These are phyloP conservation scores for Aleiodes sp. DNA, from an alignment of 1,140 invertebrate species.

Conservation along the genomic window DNA sequence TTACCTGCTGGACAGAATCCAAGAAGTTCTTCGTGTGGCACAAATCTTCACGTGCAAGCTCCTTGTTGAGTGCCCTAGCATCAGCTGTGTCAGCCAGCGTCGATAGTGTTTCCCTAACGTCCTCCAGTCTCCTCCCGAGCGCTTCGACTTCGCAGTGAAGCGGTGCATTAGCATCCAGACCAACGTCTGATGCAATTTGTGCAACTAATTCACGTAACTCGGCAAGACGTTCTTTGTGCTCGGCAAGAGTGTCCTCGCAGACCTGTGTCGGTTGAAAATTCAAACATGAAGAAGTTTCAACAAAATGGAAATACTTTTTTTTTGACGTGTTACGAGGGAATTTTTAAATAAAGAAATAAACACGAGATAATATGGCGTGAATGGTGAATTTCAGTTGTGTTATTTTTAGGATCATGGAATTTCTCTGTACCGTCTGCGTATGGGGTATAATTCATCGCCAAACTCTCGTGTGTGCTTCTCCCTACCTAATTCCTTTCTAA, in stretches of 20 bases:
- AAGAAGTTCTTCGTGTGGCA: slow-evolving; percentile 71
- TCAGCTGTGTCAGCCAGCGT: slow-evolving; percentile 80
- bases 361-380: neutral
- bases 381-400: slow-evolving; percentile 3
- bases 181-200: slow-evolving; percentile 80
- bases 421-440: slow-evolving; percentile 34
- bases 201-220: slow-evolving; percentile 79
- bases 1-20: slow-evolving; percentile 73
- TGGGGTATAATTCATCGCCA: slow-evolving; percentile 35
- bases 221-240: slow-evolving; percentile 73
- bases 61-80: slow-evolving; percentile 68
- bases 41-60: slow-evolving; percentile 68
- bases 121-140: slow-evolving; percentile 77
- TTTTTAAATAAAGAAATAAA: neutral
- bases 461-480: slow-evolving; percentile 23
- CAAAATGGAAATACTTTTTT: too few relatives aligned
- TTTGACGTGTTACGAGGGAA: too few relatives aligned
- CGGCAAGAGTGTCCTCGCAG: slow-evolving; percentile 78
- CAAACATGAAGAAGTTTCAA: slow-evolving; percentile 16
- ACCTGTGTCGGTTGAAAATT: too few relatives aligned
- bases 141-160: slow-evolving; percentile 81
- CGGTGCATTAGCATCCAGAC: slow-evolving; percentile 73
- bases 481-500: slow-evolving; percentile 26
- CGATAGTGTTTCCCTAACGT: slow-evolving; percentile 77
- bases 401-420: slow-evolving; percentile 39